A percentile compares a stretch with the other conserved stretches of the same genome.
These are phyloP conservation scores for Elaeidobius kamerunicus DNA, from an alignment of 2,888 invertebrate species.

Conservation along the genomic window DNA sequence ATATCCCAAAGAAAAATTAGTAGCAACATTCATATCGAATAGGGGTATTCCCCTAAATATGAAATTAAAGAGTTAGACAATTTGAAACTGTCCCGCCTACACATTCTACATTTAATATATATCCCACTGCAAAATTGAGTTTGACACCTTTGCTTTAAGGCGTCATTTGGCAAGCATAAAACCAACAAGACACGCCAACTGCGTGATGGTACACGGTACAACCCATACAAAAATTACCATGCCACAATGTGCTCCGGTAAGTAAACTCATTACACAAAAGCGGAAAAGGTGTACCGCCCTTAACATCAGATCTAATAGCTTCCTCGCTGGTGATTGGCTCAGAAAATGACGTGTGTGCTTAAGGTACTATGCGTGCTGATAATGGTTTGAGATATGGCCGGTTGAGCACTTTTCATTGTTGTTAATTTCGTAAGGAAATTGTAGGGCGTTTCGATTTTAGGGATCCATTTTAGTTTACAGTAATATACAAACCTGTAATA, in stretches of 20 bases:
- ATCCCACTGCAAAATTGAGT: too few relatives aligned
- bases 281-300: slow-evolving; percentile 16
- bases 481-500: too few relatives aligned
- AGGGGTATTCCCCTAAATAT: too few relatives aligned
- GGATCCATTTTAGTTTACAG: not conserved
- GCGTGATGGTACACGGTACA: slow-evolving; percentile 6
- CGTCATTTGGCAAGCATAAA: slow-evolving; percentile 15
- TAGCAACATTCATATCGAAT: too few relatives aligned
- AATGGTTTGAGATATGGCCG: slow-evolving; percentile 15
- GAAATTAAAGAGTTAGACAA: too few relatives aligned
- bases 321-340: slow-evolving; percentile 6
- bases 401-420: not conserved
- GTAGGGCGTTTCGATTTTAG: not conserved
- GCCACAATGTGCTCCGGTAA: slow-evolving; percentile 7
- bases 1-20: too few relatives aligned
- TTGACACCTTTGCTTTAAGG: too few relatives aligned
- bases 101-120: too few relatives aligned
- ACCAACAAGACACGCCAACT: too few relatives aligned
- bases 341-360: slow-evolving; percentile 14
- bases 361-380: slow-evolving; percentile 15
- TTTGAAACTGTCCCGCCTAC: too few relatives aligned
- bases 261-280: slow-evolving; percentile 21
- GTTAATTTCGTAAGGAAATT: not conserved
- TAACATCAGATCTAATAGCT: slow-evolving; percentile 6
- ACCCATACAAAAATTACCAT: slow-evolving; percentile 15